Evolutionary conservation across 2,113 vertebrate species (phyloP), one percentile per base, ranked within the genome.

Genomic region (Mastomys natalensis): DNA sequence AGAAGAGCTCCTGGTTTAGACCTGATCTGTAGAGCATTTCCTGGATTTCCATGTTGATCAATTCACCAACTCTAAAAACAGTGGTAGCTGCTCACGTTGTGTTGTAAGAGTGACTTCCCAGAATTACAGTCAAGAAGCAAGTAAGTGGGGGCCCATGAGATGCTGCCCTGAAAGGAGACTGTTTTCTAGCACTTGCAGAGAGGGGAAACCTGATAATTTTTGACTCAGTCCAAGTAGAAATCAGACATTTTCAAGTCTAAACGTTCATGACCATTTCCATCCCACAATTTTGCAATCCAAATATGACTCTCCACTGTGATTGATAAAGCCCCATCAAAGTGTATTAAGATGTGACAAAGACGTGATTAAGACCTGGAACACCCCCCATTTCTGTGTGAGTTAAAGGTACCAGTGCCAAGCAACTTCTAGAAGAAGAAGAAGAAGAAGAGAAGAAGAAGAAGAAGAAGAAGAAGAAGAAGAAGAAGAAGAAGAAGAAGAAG

Each of bases 311-410:
- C 21, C 53, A n/a, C 34, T 80, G 51, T 26, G 29, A 43, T 82
- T 78, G 31, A 60, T 92, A 89, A 94, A 72, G 73, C 72, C 8
- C 80, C n/a, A 13, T 40, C 73, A 60, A 90, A 93, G 81, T 51
- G 15, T 77, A 13, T 7, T 51, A 51, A 51, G 51, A 51, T 51
- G 51, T 51, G 48, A 51, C 48, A 51, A 51, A 89, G 85, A 92
- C 64, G 51, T 37, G 60, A 62, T 93, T 89, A 96, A 89, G 66
- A 76, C 43, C 73, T 70, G 68, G 85, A 40, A 19, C 37, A 80
- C n/a, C 73, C 93, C 72, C 90, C 64, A 80, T 80, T 93, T 97
- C 68, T 66, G 88, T 40, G 85, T 85, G 81, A 94, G 48, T 89
- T 76, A 93, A 66, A 89, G 64, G 68, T 43, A 80, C 15, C 43